phyloP scores from a whole-genome alignment of 2,888 invertebrate genomes.

The Ochropleura plecta region DNA sequence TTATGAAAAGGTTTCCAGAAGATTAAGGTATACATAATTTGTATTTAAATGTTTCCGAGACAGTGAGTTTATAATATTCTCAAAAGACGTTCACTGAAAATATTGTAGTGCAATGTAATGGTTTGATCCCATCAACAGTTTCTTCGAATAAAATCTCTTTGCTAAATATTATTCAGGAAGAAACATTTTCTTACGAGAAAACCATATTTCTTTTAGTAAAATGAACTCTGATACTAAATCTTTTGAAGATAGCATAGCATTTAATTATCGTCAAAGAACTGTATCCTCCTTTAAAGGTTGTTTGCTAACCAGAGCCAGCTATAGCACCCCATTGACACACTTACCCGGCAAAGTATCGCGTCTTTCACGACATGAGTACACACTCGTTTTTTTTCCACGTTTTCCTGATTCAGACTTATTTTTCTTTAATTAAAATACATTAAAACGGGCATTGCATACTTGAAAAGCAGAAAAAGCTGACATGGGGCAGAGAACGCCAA shows the following conservation, averaged over 20 bases:
- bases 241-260: conserved; percentile 15
- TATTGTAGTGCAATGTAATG: conserved; percentile 10
- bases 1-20: background rate
- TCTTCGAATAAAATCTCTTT: background rate
- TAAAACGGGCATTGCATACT: conserved; percentile 26
- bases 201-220: conserved; percentile 3
- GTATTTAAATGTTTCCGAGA: background rate
- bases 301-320: conserved; percentile 37
- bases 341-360: conserved; percentile 36
- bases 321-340: conserved; percentile 53
- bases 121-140: conserved; percentile 21
- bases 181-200: background rate
- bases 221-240: conserved; percentile 8
- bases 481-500: conserved; percentile 26
- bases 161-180: background rate
- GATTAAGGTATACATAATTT: background rate
- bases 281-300: conserved; percentile 30
- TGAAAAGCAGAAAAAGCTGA: conserved; percentile 43
- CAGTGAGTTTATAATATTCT: background rate
- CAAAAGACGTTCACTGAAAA: background rate
- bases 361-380: conserved; percentile 44
- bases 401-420: conserved; percentile 24
- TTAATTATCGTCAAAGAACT: conserved; percentile 46
- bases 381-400: conserved; percentile 44
- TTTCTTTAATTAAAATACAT: conserved; percentile 37